A percentile compares a stretch with the other conserved stretches of the same genome.
Conservation (phyloP, 2,888 invertebrate species). For the Eubasilissa splendida region DNA sequence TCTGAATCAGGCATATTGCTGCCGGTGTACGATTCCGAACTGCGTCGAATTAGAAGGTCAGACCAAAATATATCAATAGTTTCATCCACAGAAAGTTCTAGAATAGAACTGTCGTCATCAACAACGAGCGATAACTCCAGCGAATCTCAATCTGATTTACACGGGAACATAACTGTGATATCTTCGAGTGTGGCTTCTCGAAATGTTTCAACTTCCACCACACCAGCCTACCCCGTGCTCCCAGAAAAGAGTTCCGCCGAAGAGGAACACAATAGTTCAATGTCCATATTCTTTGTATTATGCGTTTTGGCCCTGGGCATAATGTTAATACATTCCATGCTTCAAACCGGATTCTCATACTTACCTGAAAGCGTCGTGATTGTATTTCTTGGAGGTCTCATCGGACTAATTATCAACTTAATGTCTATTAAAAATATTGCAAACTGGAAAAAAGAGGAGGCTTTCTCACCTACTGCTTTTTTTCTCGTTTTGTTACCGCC, state of each 20-base stretch:
- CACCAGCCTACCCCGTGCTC: constrained; percentile 83
- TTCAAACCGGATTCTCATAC: constrained; percentile 96
- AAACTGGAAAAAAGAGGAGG: constrained; percentile 97
- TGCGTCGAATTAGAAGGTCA: constrained; percentile 45
- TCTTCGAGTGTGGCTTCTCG: constrained; percentile 28
- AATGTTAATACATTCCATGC: constrained; percentile 92
- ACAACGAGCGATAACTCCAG: constrained; percentile 40
- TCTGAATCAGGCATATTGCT: neutral
- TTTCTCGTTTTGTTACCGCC: constrained; percentile 97
- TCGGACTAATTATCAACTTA: constrained; percentile 91
- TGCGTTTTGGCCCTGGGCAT: constrained; percentile 96
- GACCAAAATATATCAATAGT: constrained; percentile 26
- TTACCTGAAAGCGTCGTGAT: constrained; percentile 98
- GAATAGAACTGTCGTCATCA: constrained; percentile 44
- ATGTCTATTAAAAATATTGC: constrained; percentile 91
- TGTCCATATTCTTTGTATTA: constrained; percentile 98
- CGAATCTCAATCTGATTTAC: constrained; percentile 43
- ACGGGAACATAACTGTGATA: constrained; percentile 37
- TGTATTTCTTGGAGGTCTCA: constrained; percentile 93
- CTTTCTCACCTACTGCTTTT: constrained; percentile 98
- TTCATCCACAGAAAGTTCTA: constrained; percentile 40
- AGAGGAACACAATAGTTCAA: constrained; percentile 96
- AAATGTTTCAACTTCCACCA: constrained; percentile 65
- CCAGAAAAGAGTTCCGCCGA: constrained; percentile 94
- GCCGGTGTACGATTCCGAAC: constrained; percentile 29